Conservation (phyloP, 2,797 vertebrate species). For the Leptoclinus maculatus region DNA sequence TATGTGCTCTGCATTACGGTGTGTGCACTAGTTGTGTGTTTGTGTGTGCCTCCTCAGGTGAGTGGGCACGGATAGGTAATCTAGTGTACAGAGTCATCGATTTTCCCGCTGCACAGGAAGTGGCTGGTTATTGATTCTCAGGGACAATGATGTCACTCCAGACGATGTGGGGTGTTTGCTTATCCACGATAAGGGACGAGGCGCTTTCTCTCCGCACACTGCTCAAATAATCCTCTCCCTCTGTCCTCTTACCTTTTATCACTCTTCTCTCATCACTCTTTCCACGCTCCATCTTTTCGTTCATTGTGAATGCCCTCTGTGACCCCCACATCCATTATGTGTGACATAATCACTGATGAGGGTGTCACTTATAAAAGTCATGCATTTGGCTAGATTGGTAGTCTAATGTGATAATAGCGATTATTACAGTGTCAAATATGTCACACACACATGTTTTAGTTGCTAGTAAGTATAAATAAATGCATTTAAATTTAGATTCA, state of each 20-base stretch:
- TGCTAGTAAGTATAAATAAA: neutral
- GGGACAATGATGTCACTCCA: slow-evolving; percentile 82
- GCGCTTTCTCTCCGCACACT: slow-evolving; percentile 67
- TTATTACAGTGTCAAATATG: neutral
- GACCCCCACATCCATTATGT: slow-evolving; percentile 57
- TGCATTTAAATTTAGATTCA: neutral
- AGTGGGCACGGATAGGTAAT: slow-evolving; percentile 80
- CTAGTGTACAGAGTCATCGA: slow-evolving; percentile 79
- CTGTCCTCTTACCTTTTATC: slow-evolving; percentile 52
- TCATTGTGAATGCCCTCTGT: slow-evolving; percentile 62
- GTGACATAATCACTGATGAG: slow-evolving; percentile 63
- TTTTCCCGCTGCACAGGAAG: slow-evolving; percentile 78
- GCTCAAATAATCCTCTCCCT: slow-evolving; percentile 75
- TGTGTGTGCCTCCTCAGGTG: slow-evolving; percentile 71
- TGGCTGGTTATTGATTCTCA: slow-evolving; percentile 83
- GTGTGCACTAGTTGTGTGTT: slow-evolving; percentile 50
- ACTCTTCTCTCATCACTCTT: slow-evolving; percentile 69
- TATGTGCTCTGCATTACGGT: slow-evolving; percentile 50
- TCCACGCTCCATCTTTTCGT: slow-evolving; percentile 64
- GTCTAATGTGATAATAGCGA: neutral
- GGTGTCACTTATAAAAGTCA: slow-evolving; percentile 7
- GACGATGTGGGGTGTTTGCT: slow-evolving; percentile 76
- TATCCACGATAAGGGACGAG: slow-evolving; percentile 79
- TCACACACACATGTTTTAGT: neutral
- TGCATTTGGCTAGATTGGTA: neutral